These are phyloP conservation scores for Lynx canadensis DNA, from an alignment of 2,113 vertebrate genomes.

Conservation along the genomic window DNA sequence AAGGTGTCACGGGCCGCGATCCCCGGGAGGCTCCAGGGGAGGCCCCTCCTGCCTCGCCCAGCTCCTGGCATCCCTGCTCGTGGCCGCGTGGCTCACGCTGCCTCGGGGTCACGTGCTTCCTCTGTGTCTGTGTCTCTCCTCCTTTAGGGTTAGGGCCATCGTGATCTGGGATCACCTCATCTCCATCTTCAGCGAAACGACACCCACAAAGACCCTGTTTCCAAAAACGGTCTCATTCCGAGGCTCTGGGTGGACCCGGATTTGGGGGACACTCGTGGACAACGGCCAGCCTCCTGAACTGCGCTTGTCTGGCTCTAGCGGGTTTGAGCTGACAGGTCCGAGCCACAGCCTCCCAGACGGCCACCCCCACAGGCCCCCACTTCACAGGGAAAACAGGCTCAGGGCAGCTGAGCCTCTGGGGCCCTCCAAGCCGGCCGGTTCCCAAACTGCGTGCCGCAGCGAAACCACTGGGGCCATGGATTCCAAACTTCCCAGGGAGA, in stretches of 20 bases:
- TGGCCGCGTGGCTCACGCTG: background rate
- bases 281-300: rapidly evolving
- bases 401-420: background rate
- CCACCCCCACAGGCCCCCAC: background rate
- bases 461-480: rapidly evolving
- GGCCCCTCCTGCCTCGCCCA: background rate
- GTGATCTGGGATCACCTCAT: no score
- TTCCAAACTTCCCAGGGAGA: background rate
- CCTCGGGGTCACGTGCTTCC: background rate
- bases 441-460: background rate
- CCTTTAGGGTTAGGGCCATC: background rate
- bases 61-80: no score
- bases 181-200: background rate
- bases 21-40: background rate
- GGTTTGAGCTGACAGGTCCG: background rate
- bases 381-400: background rate
- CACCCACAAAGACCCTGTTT: background rate
- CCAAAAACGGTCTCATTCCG: background rate
- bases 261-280: background rate
- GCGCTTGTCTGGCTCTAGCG: background rate
- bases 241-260: background rate
- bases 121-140: background rate
- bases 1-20: background rate
- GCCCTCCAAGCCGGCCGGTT: background rate
- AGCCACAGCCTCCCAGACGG: background rate